Evolutionary conservation across 1,140 invertebrate genomes (phyloP).

Genomic region (Formica selysi): DNA sequence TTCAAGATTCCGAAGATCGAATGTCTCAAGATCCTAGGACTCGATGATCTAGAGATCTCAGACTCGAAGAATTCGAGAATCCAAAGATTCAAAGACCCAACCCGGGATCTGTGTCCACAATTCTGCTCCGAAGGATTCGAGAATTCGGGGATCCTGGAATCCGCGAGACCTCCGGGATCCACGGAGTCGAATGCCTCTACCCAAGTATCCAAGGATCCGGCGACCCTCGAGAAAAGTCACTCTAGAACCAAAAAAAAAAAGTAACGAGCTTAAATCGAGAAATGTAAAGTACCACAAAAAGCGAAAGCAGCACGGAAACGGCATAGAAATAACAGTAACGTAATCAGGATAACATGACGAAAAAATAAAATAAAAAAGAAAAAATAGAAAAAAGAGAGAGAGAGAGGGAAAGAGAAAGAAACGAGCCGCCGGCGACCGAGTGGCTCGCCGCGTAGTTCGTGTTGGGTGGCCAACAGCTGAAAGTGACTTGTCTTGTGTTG

Average conservation of each 20-base stretch:
- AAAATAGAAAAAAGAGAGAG: conserved; percentile 36
- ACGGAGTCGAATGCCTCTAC: conserved; percentile 19
- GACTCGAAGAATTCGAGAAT: conserved; percentile 57
- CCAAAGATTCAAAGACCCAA: conserved; percentile 58
- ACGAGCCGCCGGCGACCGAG: conserved; percentile 66
- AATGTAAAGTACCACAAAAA: conserved; percentile 43
- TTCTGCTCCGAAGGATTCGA: conserved; percentile 51
- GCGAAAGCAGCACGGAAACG: conserved; percentile 39
- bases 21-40: conserved; percentile 57
- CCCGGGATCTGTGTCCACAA: conserved; percentile 40
- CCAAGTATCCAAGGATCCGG: conserved; percentile 61
- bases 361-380: conserved; percentile 42
- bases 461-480: conserved; percentile 82
- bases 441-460: conserved; percentile 77
- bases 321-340: conserved; percentile 48
- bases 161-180: conserved; percentile 43
- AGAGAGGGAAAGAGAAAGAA: conserved; percentile 63
- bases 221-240: conserved; percentile 42
- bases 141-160: conserved; percentile 58
- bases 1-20: conserved; percentile 60
- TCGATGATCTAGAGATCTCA: conserved; percentile 52
- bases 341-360: conserved; percentile 50
- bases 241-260: conserved; percentile 31
- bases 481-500: conserved; percentile 88
- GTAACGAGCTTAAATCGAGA: conserved; percentile 51